Conservation (phyloP, 1,140 invertebrate genomes). For the Lordiphosa stackelbergi region DNA sequence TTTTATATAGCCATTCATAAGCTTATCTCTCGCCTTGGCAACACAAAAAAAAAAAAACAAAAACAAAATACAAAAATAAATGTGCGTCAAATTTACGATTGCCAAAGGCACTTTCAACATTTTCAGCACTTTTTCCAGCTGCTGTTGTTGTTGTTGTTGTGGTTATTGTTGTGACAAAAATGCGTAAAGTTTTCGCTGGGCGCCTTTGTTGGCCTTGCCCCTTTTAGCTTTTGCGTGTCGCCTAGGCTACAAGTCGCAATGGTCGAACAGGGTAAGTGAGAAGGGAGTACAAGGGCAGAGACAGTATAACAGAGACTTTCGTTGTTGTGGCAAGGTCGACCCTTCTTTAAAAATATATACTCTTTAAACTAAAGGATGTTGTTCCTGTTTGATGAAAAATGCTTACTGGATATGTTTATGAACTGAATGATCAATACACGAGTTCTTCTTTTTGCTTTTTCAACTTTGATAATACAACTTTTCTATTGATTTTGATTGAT, state of each 20-base stretch:
- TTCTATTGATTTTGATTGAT: too few species aligned
- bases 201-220: conserved; percentile 23
- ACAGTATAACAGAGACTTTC: conserved; percentile 16
- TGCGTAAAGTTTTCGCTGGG: conserved; percentile 54
- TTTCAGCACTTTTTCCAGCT: conserved; percentile 48
- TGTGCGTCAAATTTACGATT: conserved; percentile 66
- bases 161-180: conserved; percentile 34
- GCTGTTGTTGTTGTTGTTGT: conserved; percentile 5
- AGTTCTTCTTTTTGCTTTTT: too few species aligned
- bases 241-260: conserved; percentile 52
- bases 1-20: conserved; percentile 63
- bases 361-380: too few species aligned
- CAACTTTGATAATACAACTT: too few species aligned
- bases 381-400: too few species aligned
- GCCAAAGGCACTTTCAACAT: conserved; percentile 58
- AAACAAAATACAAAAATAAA: conserved; percentile 1
- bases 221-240: conserved; percentile 32
- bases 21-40: conserved; percentile 50
- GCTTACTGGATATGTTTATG: too few species aligned
- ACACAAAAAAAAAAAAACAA: conserved; percentile 3
- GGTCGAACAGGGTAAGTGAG: neutral
- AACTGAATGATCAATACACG: too few species aligned
- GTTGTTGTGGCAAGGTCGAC: conserved; percentile 39
- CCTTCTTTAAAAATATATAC: conserved; percentile 2
- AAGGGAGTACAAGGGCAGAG: conserved; percentile 24